Conservation (phyloP, 2,113 vertebrate genomes). For the Neogobius melanostomus region DNA sequence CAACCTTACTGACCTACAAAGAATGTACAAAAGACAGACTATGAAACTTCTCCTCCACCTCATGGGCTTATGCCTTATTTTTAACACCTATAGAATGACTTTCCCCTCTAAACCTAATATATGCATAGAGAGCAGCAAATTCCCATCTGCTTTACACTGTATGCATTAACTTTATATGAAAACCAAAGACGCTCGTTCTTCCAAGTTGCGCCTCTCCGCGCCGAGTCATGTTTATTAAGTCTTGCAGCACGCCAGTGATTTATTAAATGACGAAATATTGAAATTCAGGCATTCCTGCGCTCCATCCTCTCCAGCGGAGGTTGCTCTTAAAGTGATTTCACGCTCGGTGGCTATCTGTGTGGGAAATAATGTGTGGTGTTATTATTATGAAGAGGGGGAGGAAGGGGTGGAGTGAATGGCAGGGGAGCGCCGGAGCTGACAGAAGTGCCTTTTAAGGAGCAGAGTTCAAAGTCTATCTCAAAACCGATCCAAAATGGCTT, state of each 20-base stretch:
- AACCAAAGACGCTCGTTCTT: conserved; percentile 14
- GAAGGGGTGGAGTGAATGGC: conserved; percentile 47
- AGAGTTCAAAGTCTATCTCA: conserved; percentile 22
- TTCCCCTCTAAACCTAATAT: background rate
- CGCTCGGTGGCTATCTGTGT: conserved; percentile 65
- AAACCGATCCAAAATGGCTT: too few relatives aligned
- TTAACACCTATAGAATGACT: background rate
- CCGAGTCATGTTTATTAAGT: conserved; percentile 63
- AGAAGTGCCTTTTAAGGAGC: conserved; percentile 27
- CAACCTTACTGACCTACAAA: background rate
- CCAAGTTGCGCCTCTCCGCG: conserved; percentile 6
- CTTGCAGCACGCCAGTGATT: conserved; percentile 52
- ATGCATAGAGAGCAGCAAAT: background rate
- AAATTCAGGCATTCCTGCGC: conserved; percentile 58
- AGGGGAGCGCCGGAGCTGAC: conserved; percentile 49
- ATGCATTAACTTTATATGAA: conserved; percentile 5
- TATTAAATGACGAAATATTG: conserved; percentile 67
- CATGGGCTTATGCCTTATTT: conserved; percentile 2
- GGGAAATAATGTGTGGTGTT: conserved; percentile 62
- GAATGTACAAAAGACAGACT: background rate
- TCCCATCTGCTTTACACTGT: conserved; percentile 4
- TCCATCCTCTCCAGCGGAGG: conserved; percentile 46
- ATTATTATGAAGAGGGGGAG: conserved; percentile 60
- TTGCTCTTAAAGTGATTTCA: conserved; percentile 74
- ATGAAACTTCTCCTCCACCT: background rate